Evolutionary conservation across 2,888 invertebrate species (phyloP), one percentile per base, ranked within the genome.

Genomic region (Monopis laevigella): DNA sequence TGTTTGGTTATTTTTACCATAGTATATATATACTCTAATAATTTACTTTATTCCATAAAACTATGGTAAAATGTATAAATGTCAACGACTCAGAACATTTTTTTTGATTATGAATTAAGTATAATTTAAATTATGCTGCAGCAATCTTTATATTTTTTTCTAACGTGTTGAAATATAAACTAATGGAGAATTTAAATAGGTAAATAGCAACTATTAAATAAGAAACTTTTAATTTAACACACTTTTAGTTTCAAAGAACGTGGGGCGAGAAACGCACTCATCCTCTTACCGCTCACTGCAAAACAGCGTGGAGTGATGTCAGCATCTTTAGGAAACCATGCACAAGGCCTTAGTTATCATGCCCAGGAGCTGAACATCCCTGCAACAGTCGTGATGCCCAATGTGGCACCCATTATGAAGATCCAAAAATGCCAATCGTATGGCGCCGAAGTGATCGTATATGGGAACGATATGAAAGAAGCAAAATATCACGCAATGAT

Each of bases 351-450:
- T 35, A 87, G 89, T 49, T 94, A 90, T 62, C 93, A 93, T 60
- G 93, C 92, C 1, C 77, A 84, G 50, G 82, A 84, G 44, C 77
- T 93, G 6, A 77, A 81, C 28, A 83, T 92, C 16, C 87, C 90
- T 0, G 86, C 88, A 0, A 92, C 92, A 0, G 93, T 98, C 3
- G 92, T 98, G n/a, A 97, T 98, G 97, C 97, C 97, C 0, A 87
- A 88, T 28, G 88, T 93, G 1, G 97, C 97, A 0, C 96, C 97
- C 0, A 91, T 98, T 43, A 97, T 97, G 95, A 98, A 97, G 77
- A 90, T 97, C 38, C 88, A 93, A 57, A 88, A 90, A 47, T 97
- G 97, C 61, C 85, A 87, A 41, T 88, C 88, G 40, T 92, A 87
- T 59, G 91, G 92, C 4, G 96, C 97, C 1, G 86, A 86, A 36